phyloP scores from a whole-genome alignment of 2,797 vertebrate species.

The Rhodeus uyekii region DNA sequence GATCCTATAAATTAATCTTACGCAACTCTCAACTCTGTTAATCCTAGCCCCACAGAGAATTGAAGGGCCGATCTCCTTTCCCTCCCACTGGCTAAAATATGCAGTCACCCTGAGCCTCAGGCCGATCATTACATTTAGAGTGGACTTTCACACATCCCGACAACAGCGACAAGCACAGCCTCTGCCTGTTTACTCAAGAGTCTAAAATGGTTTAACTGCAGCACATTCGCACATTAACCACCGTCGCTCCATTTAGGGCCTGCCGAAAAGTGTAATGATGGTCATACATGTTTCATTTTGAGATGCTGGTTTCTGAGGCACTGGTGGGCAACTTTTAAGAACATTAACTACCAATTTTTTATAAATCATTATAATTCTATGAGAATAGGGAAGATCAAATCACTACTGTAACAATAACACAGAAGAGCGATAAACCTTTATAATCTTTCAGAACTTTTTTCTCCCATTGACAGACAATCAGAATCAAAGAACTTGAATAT shows the following conservation, averaged over 20 bases:
- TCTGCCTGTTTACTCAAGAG: conserved; percentile 28
- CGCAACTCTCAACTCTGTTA: conserved; percentile 40
- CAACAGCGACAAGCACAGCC: not conserved
- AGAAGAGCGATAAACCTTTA: not conserved
- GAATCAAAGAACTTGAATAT: not conserved
- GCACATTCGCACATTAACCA: conserved; percentile 2
- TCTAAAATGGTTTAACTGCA: conserved; percentile 16
- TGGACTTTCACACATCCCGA: conserved; percentile 27
- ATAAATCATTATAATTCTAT: not conserved
- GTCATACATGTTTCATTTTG: not conserved
- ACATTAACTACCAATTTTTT: not conserved
- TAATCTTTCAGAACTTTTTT: not conserved
- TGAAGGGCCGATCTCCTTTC: conserved; percentile 4
- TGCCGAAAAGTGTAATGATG: not conserved
- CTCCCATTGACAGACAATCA: not conserved
- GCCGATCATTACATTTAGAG: conserved; percentile 20
- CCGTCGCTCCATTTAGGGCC: not conserved
- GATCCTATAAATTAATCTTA: conserved; percentile 44
- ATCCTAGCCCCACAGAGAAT: conserved; percentile 23
- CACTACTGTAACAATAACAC: not conserved
- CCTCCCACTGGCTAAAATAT: conserved; percentile 21
- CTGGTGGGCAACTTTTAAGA: not conserved
- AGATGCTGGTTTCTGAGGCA: not conserved
- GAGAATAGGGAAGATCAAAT: not conserved
- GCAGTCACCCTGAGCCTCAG: conserved; percentile 5